A percentile compares a stretch with the other conserved stretches of the same genome.
Conservation (phyloP, 2,888 invertebrate species). For the Ennomos quercinarius region DNA sequence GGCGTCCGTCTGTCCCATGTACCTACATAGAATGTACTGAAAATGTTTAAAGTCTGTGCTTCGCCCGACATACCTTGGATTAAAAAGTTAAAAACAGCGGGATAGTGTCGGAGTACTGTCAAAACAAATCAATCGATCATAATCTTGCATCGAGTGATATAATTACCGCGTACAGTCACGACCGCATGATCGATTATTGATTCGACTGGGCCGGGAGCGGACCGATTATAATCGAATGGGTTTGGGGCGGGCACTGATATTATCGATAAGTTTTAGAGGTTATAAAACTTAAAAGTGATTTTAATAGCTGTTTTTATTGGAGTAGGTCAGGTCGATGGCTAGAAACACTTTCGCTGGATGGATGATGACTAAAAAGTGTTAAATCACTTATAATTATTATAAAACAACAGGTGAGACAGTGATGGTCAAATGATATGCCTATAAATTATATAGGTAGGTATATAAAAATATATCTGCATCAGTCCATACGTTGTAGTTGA, state of each 20-base stretch:
- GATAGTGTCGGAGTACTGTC: constrained; percentile 36
- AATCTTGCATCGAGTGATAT: constrained; percentile 40
- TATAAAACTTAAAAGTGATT: constrained; percentile 13
- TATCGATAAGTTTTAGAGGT: constrained; percentile 10
- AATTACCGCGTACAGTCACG: constrained; percentile 40
- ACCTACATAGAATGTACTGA: no score
- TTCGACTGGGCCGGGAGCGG: constrained; percentile 28
- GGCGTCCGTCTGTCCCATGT: no score
- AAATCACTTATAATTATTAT: no score
- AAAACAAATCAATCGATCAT: constrained; percentile 40
- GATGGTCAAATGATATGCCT: no score
- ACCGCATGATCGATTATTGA: constrained; percentile 40
- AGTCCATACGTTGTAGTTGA: no score
- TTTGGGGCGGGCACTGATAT: constrained; percentile 22
- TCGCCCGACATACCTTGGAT: neutral
- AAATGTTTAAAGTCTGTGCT: no score
- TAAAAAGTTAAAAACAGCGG: constrained; percentile 17
- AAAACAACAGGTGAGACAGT: no score
- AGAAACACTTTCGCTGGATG: no score
- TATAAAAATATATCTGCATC: no score
- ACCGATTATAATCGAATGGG: constrained; percentile 31
- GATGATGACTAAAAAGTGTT: no score
- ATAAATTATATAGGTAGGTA: no score
- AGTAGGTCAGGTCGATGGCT: constrained; percentile 1
- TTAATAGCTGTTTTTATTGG: constrained; percentile 17